phyloP scores from a whole-genome alignment of 92 coral and sea anemone species.

The Pocillopora grandis region DNA sequence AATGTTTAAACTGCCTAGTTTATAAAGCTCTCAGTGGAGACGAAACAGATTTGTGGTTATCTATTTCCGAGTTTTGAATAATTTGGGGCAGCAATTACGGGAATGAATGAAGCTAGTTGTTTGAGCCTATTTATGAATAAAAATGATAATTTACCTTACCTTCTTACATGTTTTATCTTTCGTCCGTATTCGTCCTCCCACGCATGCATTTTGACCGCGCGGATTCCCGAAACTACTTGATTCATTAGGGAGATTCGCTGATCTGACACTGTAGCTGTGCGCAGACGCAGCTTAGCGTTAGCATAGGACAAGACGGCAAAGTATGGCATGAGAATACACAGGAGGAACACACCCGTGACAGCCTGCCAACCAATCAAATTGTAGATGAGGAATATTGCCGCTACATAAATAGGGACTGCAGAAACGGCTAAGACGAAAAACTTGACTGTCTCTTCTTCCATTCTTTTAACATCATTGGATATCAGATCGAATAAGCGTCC shows the following conservation, averaged over 20 bases:
- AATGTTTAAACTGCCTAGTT: no score
- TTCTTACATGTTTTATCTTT: background rate
- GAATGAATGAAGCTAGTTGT: no score
- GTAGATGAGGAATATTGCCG: background rate
- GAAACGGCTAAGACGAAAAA: background rate
- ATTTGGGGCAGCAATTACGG: no score
- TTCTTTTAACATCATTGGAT: background rate
- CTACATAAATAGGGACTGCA: background rate
- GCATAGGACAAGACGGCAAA: background rate
- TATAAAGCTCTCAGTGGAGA: no score
- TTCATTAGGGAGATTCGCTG: constrained; percentile 6
- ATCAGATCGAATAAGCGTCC: background rate
- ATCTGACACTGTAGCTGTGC: background rate
- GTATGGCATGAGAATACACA: background rate
- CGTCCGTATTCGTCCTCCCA: background rate
- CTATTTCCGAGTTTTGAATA: no score
- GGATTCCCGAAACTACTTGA: background rate
- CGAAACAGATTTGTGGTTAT: no score
- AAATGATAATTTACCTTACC: background rate
- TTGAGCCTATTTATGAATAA: no score
- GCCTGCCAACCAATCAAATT: constrained; percentile 7
- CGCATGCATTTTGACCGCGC: constrained; percentile 3
- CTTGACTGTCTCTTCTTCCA: background rate
- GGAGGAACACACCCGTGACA: background rate
- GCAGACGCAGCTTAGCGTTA: background rate